phyloP scores from a whole-genome alignment of 2,797 vertebrate genomes.

The Hylomyscus alleni region DNA sequence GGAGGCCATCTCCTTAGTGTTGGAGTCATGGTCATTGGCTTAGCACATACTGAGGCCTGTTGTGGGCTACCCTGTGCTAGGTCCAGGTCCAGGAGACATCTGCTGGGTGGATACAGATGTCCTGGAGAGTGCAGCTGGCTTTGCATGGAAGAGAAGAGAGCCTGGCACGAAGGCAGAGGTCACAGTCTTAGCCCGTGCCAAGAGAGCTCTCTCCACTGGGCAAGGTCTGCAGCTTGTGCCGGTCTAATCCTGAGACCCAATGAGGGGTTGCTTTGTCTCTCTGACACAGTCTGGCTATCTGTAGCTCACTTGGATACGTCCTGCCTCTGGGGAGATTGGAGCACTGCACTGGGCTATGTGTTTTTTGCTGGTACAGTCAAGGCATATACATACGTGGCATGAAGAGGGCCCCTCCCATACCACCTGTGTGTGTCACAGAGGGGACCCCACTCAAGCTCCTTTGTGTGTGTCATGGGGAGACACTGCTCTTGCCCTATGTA shows the following conservation, averaged over 20 bases:
- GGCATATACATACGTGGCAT: not conserved
- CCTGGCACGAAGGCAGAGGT: not conserved
- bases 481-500: not conserved
- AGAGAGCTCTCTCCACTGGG: not conserved
- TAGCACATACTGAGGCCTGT: fast-evolving
- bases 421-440: not conserved
- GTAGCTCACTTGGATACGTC: fast-evolving
- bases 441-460: not conserved
- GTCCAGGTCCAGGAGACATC: too few species aligned
- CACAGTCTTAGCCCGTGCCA: not conserved
- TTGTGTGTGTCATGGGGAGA: not conserved
- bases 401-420: fast-evolving
- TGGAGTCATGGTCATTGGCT: fast-evolving
- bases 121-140: not conserved
- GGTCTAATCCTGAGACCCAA: fast-evolving
- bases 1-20: not conserved
- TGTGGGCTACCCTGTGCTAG: not conserved
- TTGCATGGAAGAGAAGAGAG: not conserved
- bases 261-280: fast-evolving
- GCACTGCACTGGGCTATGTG: not conserved
- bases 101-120: not conserved
- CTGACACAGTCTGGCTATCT: not conserved
- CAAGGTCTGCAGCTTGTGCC: not conserved
- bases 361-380: not conserved
- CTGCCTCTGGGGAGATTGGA: not conserved